These are phyloP conservation scores for Dermatophagoides farinae DNA, from an alignment of 1,140 invertebrate species.

Conservation along the genomic window DNA sequence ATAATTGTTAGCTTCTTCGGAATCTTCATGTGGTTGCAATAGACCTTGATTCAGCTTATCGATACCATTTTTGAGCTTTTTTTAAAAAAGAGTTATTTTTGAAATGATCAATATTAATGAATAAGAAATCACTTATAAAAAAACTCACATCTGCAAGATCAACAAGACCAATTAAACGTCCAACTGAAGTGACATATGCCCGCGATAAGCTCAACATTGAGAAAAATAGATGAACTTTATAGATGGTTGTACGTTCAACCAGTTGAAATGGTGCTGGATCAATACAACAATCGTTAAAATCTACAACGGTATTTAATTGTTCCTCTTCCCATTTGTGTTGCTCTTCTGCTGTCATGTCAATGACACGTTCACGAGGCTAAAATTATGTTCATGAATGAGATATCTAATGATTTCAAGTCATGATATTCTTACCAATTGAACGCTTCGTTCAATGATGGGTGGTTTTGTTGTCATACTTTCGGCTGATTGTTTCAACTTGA, in stretches of 20 bases:
- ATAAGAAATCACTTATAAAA: too few species aligned
- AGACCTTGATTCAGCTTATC: constrained; percentile 15
- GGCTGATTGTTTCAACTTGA: constrained; percentile 15
- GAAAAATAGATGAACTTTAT: constrained; percentile 91
- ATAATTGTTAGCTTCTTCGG: neutral
- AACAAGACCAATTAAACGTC: constrained; percentile 81
- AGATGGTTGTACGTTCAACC: constrained; percentile 77
- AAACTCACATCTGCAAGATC: constrained; percentile 74
- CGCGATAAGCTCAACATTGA: constrained; percentile 89
- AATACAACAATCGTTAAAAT: constrained; percentile 70
- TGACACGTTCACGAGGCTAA: constrained; percentile 64
- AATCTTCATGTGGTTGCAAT: neutral
- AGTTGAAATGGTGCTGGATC: constrained; percentile 97
- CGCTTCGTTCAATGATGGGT: constrained; percentile 44
- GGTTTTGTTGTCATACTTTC: constrained; percentile 6
- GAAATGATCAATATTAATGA: too few species aligned
- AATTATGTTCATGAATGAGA: constrained; percentile 6
- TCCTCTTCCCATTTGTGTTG: constrained; percentile 66
- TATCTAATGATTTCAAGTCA: neutral
- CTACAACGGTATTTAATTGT: constrained; percentile 54
- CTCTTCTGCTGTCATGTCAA: constrained; percentile 79
- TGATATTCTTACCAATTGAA: constrained; percentile 49
- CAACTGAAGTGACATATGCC: constrained; percentile 92
- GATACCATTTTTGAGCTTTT: constrained; percentile 13
- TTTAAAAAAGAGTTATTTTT: neutral